A percentile compares a stretch with the other conserved stretches of the same genome.
Evolutionary conservation across 2,797 vertebrate species (phyloP).

Genomic region (Pristis pectinata): DNA sequence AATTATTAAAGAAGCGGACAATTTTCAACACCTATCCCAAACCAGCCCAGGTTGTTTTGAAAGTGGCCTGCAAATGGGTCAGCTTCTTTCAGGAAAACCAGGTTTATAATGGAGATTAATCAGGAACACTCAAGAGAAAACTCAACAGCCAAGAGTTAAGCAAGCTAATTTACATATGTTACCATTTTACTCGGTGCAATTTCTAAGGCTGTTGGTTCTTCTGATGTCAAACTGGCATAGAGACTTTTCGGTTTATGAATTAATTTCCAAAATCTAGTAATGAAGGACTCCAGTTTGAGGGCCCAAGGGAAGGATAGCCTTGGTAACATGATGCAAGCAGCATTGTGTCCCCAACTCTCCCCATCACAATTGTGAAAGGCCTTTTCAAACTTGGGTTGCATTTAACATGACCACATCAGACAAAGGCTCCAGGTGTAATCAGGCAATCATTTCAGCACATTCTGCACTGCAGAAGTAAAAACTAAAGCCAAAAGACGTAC

Average conservation of each 20-base stretch:
- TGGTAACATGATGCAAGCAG: background rate
- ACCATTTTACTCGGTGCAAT: background rate
- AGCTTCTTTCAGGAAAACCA: background rate
- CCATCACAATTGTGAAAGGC: background rate
- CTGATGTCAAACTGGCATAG: background rate
- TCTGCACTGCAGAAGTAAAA: no score
- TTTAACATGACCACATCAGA: background rate
- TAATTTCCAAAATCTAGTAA: background rate
- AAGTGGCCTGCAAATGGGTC: background rate
- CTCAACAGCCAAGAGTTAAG: background rate
- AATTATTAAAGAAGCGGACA: background rate
- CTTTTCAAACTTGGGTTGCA: background rate
- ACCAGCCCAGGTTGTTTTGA: background rate
- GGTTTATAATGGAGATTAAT: no score
- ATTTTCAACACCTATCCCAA: background rate
- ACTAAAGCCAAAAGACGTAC: no score
- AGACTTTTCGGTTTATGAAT: background rate
- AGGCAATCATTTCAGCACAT: background rate
- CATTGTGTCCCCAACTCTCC: background rate
- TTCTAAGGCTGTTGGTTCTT: background rate
- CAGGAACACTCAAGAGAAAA: no score
- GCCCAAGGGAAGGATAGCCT: background rate
- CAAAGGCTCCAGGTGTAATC: background rate
- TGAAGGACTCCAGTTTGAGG: background rate
- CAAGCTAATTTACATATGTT: background rate